phyloP scores from a whole-genome alignment of 2,888 invertebrate genomes.

The Sphaerolaimus hirsutus region DNA sequence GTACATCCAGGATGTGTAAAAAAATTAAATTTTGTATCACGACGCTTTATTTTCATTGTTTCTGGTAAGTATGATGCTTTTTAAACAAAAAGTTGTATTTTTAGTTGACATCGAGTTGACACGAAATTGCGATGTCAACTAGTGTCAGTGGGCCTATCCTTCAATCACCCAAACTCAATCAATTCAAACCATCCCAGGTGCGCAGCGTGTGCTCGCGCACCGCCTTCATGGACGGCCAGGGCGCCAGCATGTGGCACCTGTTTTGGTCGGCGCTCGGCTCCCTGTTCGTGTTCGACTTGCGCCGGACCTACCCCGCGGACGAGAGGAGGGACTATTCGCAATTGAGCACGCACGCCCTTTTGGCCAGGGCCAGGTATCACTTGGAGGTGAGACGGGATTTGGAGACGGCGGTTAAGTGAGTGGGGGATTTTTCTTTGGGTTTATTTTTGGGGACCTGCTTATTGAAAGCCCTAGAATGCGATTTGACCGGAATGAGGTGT shows the following conservation, averaged over 20 bases:
- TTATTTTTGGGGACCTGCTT: too few relatives aligned
- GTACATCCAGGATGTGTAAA: too few relatives aligned
- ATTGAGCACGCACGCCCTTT: constrained; percentile 60
- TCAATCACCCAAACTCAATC: neutral
- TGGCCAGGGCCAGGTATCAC: constrained; percentile 69
- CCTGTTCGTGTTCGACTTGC: constrained; percentile 37
- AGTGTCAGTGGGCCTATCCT: neutral
- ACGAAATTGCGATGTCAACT: too few relatives aligned
- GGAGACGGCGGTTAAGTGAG: constrained; percentile 54
- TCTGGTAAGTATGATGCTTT: too few relatives aligned
- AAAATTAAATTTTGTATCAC: too few relatives aligned
- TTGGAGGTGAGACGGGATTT: constrained; percentile 57
- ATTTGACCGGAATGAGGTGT: too few relatives aligned
- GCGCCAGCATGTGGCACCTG: constrained; percentile 46
- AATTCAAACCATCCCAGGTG: constrained; percentile 32
- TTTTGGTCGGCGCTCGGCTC: constrained; percentile 64
- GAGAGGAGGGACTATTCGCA: constrained; percentile 13
- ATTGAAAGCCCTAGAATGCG: too few relatives aligned
- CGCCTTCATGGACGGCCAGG: constrained; percentile 57
- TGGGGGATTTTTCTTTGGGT: too few relatives aligned
- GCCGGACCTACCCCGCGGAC: constrained; percentile 27
- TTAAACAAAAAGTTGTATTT: too few relatives aligned
- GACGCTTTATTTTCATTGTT: too few relatives aligned
- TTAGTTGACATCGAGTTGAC: too few relatives aligned
- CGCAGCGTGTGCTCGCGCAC: constrained; percentile 48